These are phyloP conservation scores for Noctua janthe DNA, from an alignment of 2,888 invertebrate genomes.

Conservation along the genomic window DNA sequence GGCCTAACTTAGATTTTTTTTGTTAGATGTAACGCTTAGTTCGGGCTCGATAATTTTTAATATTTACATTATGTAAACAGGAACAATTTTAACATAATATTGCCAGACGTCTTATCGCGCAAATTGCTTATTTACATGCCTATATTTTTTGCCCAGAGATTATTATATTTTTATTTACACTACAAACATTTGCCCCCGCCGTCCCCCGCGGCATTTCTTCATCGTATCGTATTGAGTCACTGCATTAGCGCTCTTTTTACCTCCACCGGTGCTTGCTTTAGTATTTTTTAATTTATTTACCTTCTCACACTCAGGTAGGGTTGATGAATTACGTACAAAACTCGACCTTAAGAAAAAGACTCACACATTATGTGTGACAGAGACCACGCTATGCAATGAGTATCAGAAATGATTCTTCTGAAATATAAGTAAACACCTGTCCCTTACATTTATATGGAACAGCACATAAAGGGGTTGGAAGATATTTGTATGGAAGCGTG, in stretches of 20 bases:
- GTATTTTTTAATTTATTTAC: slow-evolving; percentile 68
- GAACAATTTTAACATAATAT: slow-evolving; percentile 1
- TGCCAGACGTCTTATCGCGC: slow-evolving; percentile 9
- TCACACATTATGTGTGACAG: neutral
- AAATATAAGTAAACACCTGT: no score
- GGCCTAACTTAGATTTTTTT: slow-evolving; percentile 27
- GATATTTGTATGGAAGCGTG: no score
- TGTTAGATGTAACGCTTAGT: neutral
- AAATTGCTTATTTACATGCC: slow-evolving; percentile 21
- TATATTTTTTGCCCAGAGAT: slow-evolving; percentile 27
- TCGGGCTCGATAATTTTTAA: neutral
- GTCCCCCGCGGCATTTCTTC: slow-evolving; percentile 40
- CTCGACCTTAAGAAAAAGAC: no score
- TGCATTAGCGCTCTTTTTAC: slow-evolving; percentile 78
- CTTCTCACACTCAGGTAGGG: slow-evolving; percentile 39
- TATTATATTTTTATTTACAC: slow-evolving; percentile 37
- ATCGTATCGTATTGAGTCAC: slow-evolving; percentile 59
- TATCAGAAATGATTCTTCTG: neutral
- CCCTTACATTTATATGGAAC: no score
- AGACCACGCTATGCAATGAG: neutral
- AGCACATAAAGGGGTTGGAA: no score
- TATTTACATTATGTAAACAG: slow-evolving; percentile 3
- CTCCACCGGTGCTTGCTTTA: slow-evolving; percentile 88
- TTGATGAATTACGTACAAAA: slow-evolving; percentile 57
- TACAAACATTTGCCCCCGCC: slow-evolving; percentile 4